phyloP scores from a whole-genome alignment of 2,797 vertebrate genomes.

The Tadarida brasiliensis region DNA sequence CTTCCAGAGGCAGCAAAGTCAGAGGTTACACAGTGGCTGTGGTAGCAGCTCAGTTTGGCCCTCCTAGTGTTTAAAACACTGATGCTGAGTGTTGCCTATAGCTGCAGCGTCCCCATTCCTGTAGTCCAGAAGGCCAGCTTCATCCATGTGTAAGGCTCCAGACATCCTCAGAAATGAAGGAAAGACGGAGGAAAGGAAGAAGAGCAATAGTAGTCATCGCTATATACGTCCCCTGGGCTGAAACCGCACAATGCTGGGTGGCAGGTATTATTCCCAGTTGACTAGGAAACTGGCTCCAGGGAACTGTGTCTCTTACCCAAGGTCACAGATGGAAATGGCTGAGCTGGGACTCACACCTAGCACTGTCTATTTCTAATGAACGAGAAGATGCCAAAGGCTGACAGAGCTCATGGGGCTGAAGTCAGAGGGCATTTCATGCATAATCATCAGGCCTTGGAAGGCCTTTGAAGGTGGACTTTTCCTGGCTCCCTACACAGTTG shows the following conservation, averaged over 20 bases:
- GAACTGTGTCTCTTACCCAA: neutral
- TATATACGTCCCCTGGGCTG: neutral
- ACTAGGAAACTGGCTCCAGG: neutral
- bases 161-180: neutral
- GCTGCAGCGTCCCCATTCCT: neutral
- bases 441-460: neutral
- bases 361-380: neutral
- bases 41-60: neutral
- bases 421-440: neutral
- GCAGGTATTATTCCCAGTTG: neutral
- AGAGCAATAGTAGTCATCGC: accelerated
- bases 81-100: neutral
- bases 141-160: neutral
- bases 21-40: no score
- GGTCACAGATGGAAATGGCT: neutral
- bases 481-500: neutral
- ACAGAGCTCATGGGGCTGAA: neutral
- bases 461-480: neutral
- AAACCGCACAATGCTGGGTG: accelerated
- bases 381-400: neutral
- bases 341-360: neutral
- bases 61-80: neutral
- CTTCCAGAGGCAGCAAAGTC: neutral
- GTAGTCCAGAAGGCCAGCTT: neutral
- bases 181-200: neutral